Evolutionary conservation across 2,797 vertebrate species (phyloP).

Genomic region (Acrossocheilus wenchowensis): DNA sequence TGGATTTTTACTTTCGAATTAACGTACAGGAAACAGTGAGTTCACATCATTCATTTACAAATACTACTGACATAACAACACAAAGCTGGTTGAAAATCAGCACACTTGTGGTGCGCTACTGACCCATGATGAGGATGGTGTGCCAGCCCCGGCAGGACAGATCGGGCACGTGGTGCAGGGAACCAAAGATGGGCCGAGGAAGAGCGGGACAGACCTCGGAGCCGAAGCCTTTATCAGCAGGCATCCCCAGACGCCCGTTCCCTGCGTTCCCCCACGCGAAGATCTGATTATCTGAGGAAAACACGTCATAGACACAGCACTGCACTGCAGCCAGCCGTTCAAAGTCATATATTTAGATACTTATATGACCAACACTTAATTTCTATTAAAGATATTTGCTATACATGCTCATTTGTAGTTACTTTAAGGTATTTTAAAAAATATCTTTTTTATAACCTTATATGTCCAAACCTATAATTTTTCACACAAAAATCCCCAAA

Average conservation of each 20-base stretch:
- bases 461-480: too few relatives aligned
- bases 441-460: too few relatives aligned
- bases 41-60: too few relatives aligned
- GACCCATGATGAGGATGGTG: constrained; percentile 97
- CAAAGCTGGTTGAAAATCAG: neutral
- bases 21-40: neutral
- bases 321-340: neutral
- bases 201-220: constrained; percentile 96
- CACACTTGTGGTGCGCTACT: constrained; percentile 57
- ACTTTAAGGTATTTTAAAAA: too few relatives aligned
- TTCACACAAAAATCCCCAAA: too few relatives aligned
- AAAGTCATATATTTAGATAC: neutral
- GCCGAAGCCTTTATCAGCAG: constrained; percentile 90
- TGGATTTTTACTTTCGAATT: neutral
- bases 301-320: neutral
- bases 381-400: too few relatives aligned
- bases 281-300: constrained; percentile 91
- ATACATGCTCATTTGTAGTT: too few relatives aligned
- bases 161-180: constrained; percentile 94
- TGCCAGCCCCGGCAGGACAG: constrained; percentile 96
- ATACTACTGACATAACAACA: neutral
- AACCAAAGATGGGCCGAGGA: constrained; percentile 97
- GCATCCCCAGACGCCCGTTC: constrained; percentile 96
- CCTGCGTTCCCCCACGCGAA: constrained; percentile 99
- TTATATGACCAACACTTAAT: too few relatives aligned